Conservation (phyloP, 1,140 invertebrate species). For the Venustaconcha ellipsiformis region DNA sequence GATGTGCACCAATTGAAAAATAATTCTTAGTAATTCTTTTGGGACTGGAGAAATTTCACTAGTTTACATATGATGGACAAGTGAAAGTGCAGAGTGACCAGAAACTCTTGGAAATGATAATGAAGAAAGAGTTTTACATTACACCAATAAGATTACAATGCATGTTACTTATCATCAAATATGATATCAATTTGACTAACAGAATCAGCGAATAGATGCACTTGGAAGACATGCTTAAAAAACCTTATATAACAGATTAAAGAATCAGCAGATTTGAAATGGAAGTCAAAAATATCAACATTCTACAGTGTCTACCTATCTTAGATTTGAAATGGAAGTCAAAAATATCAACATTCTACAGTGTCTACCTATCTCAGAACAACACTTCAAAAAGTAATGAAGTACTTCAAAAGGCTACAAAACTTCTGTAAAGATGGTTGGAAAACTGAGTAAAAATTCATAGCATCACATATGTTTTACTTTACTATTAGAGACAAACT, state of each 20-base stretch:
- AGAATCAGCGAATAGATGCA: conserved; percentile 60
- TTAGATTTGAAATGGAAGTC: not conserved
- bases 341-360: not conserved
- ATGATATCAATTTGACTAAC: conserved; percentile 66
- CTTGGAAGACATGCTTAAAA: conserved; percentile 57
- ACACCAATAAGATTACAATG: not conserved
- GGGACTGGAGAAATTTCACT: not conserved
- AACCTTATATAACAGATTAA: conserved; percentile 19
- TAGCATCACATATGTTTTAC: conserved; percentile 1
- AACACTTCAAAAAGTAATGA: too few relatives aligned
- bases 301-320: too few relatives aligned
- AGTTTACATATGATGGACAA: conserved; percentile 1
- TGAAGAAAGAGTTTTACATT: not conserved
- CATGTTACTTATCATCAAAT: conserved; percentile 29
- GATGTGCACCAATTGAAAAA: conserved; percentile 1
- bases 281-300: too few relatives aligned
- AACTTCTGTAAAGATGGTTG: conserved; percentile 14
- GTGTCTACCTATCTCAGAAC: too few relatives aligned
- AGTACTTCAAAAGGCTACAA: not conserved
- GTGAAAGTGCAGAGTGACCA: conserved; percentile 2
- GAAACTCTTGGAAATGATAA: conserved; percentile 6
- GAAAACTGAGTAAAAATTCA: not conserved
- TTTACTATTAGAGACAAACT: conserved; percentile 32
- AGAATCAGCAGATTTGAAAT: not conserved
- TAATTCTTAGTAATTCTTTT: not conserved